These are phyloP conservation scores for Hirudo medicinalis DNA, from an alignment of 1,140 invertebrate genomes.

Conservation along the genomic window DNA sequence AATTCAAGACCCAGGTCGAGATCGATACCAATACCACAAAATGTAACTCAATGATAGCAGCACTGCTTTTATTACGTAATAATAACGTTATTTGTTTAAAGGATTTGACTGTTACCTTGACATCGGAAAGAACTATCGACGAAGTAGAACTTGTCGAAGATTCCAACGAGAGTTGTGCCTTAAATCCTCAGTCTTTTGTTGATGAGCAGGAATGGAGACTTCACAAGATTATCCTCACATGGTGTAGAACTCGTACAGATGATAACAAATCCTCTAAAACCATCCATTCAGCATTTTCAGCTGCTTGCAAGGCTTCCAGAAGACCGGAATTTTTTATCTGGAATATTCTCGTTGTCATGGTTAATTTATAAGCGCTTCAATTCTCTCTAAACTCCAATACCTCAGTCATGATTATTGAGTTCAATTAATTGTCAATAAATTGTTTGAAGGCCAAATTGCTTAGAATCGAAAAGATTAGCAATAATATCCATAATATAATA, in stretches of 20 bases:
- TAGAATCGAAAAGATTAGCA: no score
- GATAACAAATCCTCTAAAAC: constrained; percentile 18
- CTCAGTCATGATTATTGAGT: no score
- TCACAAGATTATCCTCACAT: constrained; percentile 28
- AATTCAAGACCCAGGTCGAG: no score
- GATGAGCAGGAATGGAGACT: constrained; percentile 34
- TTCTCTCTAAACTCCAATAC: neutral
- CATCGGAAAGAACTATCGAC: constrained; percentile 26
- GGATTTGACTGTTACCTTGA: constrained; percentile 32
- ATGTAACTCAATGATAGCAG: no score
- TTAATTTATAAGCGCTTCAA: constrained; percentile 19
- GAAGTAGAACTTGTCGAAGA: constrained; percentile 31
- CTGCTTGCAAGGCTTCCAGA: constrained; percentile 25
- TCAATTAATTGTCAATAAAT: no score
- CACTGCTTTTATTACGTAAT: no score
- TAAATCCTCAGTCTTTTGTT: constrained; percentile 33
- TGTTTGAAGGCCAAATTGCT: no score
- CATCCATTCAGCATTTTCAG: constrained; percentile 23
- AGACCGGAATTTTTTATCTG: constrained; percentile 25
- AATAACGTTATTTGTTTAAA: constrained; percentile 20
- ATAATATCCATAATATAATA: no score
- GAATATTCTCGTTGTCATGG: constrained; percentile 26
- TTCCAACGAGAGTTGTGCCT: constrained; percentile 28
- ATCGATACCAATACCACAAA: no score
- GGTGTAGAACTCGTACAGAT: constrained; percentile 24